Evolutionary conservation across 2,113 vertebrate genomes (phyloP), one percentile per base, ranked within the genome.

Genomic region (Myrmecophaga tridactyla): DNA sequence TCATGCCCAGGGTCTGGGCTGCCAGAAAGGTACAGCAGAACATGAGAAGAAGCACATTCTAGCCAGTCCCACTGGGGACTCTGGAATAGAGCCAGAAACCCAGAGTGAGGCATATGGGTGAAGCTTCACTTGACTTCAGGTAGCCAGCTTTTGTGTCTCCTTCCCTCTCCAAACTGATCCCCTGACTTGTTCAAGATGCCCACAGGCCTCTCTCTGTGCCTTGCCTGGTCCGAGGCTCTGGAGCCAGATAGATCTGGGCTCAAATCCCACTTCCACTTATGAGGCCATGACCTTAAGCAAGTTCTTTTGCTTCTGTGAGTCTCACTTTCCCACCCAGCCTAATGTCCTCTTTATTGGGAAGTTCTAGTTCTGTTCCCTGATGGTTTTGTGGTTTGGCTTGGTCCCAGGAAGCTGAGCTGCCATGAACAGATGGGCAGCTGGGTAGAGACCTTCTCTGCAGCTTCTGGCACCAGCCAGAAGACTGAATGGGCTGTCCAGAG

Each of bases 381-480:
- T 86, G 84, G 58, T 92, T 95, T 89, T 58, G 77, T 87, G 95
- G 69, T 87, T 80, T 95, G 94, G 76, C 34, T 27, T 62, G 48
- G 69, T 31, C 46, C 67, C 78, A 86, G 82, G 88, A 94, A 86
- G 67, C 15, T 86, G 82, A 96, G 58, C 48, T 77, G 51, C 77
- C 36, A 17, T 3, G 7, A 76, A 15, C 34, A 11, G 60, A 51
- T 3, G 21, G 65, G 7, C 31, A 75, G 58, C 31, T 80, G 25
- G 48, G 29, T 76, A 46, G 83, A 93, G 41, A 69, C n/a, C 41
- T 63, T 86, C 27, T 91, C 75, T 87, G 23, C 34, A 87, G 29
- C 89, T 69, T n/a, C 27, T 17, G 21, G 41, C 39, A 18, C 65
- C 51, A 56, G 43, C 77, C 39, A 21, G 46, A 43, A 39, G 31